Percentiles rank a stretch among this genome's conserved stretches.
These are phyloP conservation scores for Syngnathoides biaculeatus DNA, from an alignment of 2,113 vertebrate genomes.

Conservation along the genomic window DNA sequence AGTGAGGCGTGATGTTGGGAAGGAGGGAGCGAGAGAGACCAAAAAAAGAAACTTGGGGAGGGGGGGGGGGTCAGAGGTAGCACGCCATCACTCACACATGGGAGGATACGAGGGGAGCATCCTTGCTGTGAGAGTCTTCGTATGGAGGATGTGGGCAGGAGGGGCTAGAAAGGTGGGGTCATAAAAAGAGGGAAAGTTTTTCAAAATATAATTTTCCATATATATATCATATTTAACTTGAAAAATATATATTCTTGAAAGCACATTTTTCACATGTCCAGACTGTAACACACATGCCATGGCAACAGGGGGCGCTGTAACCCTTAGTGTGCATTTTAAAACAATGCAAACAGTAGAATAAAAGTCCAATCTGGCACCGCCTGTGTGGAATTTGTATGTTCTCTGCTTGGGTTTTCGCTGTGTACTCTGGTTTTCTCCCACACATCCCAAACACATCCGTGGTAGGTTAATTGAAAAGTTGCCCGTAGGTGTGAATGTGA, in stretches of 20 bases:
- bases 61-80: not conserved
- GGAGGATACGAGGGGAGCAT: not conserved
- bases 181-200: not conserved
- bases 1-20: constrained; percentile 49
- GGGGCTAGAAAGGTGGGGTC: not conserved
- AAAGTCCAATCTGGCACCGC: no score
- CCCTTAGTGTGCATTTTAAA: not conserved
- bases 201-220: not conserved
- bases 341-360: no score
- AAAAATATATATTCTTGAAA: not conserved
- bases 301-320: not conserved
- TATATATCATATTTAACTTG: not conserved
- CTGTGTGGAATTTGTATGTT: no score
- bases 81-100: not conserved
- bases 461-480: no score
- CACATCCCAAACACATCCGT: no score
- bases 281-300: not conserved
- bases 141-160: not conserved
- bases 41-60: constrained; percentile 22
- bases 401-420: no score
- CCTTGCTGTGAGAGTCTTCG: not conserved
- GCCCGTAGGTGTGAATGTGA: no score
- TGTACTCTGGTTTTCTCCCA: no score
- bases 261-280: not conserved
- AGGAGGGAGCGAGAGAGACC: constrained; percentile 36